Percentiles rank a stretch among this genome's conserved stretches.
These are phyloP conservation scores for Pecten maximus DNA, from an alignment of 2,888 invertebrate genomes.

Conservation along the genomic window DNA sequence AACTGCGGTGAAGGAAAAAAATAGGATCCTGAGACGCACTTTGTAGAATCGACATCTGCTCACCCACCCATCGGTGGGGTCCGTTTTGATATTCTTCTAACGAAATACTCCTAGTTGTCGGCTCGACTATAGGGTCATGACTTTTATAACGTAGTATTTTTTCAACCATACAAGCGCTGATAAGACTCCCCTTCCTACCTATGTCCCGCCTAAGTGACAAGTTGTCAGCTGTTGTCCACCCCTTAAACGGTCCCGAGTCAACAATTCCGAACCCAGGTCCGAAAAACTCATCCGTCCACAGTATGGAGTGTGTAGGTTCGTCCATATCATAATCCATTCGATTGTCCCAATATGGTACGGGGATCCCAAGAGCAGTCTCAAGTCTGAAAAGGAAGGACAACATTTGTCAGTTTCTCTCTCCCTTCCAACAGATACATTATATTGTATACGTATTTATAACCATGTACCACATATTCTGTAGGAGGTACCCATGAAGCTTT, in stretches of 20 bases:
- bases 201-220: background rate
- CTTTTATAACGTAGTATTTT: background rate
- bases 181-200: background rate
- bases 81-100: background rate
- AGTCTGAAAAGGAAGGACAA: background rate
- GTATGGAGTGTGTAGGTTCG: background rate
- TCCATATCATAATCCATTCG: background rate
- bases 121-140: background rate
- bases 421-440: too few species aligned
- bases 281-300: background rate
- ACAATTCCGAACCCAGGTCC: background rate
- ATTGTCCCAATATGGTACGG: background rate
- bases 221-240: background rate
- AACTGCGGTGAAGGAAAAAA: background rate
- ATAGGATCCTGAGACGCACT: background rate
- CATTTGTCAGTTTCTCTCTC: too few species aligned
- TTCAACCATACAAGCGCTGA: background rate
- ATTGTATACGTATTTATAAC: too few species aligned
- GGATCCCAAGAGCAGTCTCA: background rate
- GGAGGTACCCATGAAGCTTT: too few species aligned
- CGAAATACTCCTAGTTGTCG: background rate
- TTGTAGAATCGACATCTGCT: background rate
- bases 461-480: too few species aligned
- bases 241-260: background rate
- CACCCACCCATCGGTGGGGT: background rate